Percentiles rank a stretch among this genome's conserved stretches.
phyloP scores from a whole-genome alignment of 2,797 vertebrate species.

The Chiloscyllium punctatum region DNA sequence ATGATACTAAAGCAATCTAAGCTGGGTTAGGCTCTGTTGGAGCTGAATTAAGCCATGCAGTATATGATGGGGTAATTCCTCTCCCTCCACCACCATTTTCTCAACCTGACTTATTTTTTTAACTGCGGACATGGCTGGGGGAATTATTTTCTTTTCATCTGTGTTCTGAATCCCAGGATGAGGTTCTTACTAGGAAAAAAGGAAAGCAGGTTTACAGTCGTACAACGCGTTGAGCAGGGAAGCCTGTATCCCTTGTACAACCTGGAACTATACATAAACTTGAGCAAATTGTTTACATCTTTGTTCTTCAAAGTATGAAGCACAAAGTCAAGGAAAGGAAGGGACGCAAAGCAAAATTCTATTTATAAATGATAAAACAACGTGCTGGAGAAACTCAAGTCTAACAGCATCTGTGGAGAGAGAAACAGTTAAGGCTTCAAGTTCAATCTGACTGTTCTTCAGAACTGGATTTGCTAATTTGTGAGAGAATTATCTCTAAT shows the following conservation, averaged over 20 bases:
- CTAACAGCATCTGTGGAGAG: too few relatives aligned
- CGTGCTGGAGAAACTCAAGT: too few relatives aligned
- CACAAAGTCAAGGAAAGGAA: neutral
- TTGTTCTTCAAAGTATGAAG: neutral
- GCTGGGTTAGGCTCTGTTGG: neutral
- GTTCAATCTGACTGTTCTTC: too few relatives aligned
- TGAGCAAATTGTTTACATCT: neutral
- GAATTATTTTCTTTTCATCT: neutral
- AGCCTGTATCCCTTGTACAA: neutral
- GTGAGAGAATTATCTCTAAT: neutral
- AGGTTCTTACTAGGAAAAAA: neutral
- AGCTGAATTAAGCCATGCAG: neutral
- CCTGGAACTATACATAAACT: neutral
- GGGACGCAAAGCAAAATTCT: neutral
- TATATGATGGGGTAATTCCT: neutral
- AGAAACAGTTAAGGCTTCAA: too few relatives aligned
- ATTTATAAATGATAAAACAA: neutral
- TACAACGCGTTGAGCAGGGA: neutral
- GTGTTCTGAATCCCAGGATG: neutral
- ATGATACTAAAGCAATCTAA: neutral
- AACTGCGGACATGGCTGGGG: neutral
- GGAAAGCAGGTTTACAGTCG: neutral
- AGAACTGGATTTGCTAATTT: neutral
- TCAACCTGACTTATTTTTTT: neutral
- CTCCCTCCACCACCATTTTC: neutral